Base-by-base conservation (phyloP, 2,888 invertebrate genomes). In the Epinotia brunnichana region DNA sequence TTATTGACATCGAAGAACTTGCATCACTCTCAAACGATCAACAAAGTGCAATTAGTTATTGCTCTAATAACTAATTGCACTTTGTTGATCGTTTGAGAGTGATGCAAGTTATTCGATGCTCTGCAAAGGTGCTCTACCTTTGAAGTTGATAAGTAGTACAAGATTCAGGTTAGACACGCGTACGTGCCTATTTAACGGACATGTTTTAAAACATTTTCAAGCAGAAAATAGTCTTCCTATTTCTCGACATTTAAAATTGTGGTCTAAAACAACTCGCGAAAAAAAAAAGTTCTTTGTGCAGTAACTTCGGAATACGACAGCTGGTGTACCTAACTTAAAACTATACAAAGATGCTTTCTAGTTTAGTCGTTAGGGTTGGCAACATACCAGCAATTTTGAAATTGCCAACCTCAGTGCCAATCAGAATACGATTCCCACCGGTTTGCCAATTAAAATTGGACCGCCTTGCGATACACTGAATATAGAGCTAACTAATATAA, bases 381-480 rank as follows among this genome's bases (percentile, higher is more conserved):
- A 48, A 48, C 48, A 48, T 48, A 48, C 48, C 48, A 48, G 48
- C 48, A n/a, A 48, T 48, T n/a, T 48, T 48, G n/a, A 7, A 48
- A 48, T 48, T 48, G n/a, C n/a, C n/a, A 48, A 48, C 5, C n/a
- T 48, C n/a, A 48, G 48, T 48, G 48, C 48, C 48, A 5, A 48
- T 48, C 48, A 48, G 48, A 7, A 48, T 5, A 15, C 48, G 48
- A 48, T 48, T 48, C 48, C 48, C n/a, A 48, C n/a, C n/a, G 48
- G 48, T 15, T 48, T 48, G 48, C 48, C 48, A 48, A 48, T 48
- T 48, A n/a, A 48, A 48, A 48, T 5, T 48, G 48, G n/a, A n/a
- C 15, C 48, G 48, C n/a, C n/a, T 48, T 13, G 48, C 48, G n/a
- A 48, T 48, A 48, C 2, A n/a, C n/a, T 15, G 44, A 44, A 44